These are phyloP conservation scores for Drosophila bipectinata DNA, from an alignment of 1,140 invertebrate genomes.

Conservation along the genomic window DNA sequence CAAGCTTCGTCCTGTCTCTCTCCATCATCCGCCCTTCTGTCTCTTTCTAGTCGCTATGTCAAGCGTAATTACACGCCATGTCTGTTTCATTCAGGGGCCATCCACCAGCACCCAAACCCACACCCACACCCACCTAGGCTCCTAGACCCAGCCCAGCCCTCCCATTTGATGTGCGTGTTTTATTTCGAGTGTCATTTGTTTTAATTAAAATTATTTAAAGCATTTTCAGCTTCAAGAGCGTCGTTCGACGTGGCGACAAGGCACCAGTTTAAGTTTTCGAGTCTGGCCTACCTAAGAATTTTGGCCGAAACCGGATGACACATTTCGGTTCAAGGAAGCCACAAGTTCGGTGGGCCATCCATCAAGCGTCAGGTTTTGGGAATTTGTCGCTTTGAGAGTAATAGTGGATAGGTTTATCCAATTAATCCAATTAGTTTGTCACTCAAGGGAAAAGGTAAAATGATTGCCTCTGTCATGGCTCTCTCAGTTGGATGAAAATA, in stretches of 20 bases:
- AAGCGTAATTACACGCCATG: constrained; percentile 57
- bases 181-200: constrained; percentile 77
- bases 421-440: constrained; percentile 37
- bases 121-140: constrained; percentile 9
- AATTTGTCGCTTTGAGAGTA: constrained; percentile 19
- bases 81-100: constrained; percentile 45
- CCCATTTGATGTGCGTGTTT: constrained; percentile 65
- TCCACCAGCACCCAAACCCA: neutral
- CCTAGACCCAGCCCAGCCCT: constrained; percentile 9
- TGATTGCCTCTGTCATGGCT: constrained; percentile 12
- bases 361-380: constrained; percentile 16
- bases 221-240: constrained; percentile 48
- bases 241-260: constrained; percentile 17
- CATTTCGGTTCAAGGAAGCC: neutral
- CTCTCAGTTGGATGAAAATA: neutral
- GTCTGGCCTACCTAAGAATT: neutral
- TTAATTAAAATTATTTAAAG: constrained; percentile 82
- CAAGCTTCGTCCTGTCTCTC: constrained; percentile 30
- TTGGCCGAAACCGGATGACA: constrained; percentile 6
- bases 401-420: constrained; percentile 27
- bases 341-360: constrained; percentile 9
- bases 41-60: constrained; percentile 10
- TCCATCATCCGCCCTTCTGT: neutral
- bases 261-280: constrained; percentile 10
- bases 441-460: constrained; percentile 13